Conservation (phyloP, 2,888 invertebrate genomes). For the Pachliopta kotzebuea region DNA sequence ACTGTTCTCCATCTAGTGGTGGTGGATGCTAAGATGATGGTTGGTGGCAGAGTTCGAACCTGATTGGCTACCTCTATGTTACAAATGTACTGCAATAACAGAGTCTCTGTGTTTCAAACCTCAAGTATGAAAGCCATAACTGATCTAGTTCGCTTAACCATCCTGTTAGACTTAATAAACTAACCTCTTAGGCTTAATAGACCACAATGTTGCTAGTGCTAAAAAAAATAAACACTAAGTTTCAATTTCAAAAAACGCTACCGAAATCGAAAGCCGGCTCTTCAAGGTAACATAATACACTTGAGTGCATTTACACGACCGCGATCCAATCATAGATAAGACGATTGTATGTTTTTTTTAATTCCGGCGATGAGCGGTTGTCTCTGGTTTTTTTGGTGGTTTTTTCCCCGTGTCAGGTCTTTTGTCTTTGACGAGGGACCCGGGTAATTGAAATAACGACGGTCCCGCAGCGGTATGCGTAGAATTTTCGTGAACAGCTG, state of each 20-base stretch:
- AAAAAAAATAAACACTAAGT: slow-evolving; percentile 32
- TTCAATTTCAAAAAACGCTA: slow-evolving; percentile 61
- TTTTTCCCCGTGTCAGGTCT: slow-evolving; percentile 67
- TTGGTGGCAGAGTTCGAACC: too few relatives aligned
- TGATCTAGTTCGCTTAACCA: too few relatives aligned
- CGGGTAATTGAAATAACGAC: slow-evolving; percentile 78
- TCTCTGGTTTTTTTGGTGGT: slow-evolving; percentile 42
- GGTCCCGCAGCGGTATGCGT: slow-evolving; percentile 67
- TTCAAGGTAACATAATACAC: slow-evolving; percentile 65
- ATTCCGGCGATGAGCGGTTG: slow-evolving; percentile 53
- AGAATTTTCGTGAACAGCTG: slow-evolving; percentile 76
- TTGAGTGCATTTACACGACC: slow-evolving; percentile 74
- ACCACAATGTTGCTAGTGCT: slow-evolving; percentile 23
- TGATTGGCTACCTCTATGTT: too few relatives aligned
- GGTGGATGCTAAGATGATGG: too few relatives aligned
- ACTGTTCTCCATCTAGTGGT: slow-evolving; percentile 2
- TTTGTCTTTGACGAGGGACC: slow-evolving; percentile 79
- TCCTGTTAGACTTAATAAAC: slow-evolving; percentile 9
- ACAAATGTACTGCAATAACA: too few relatives aligned
- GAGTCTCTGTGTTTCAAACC: too few relatives aligned
- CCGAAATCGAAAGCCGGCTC: slow-evolving; percentile 66
- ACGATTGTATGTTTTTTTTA: slow-evolving; percentile 52
- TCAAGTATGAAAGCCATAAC: too few relatives aligned
- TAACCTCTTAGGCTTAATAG: slow-evolving; percentile 15
- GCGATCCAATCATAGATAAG: slow-evolving; percentile 80